Evolutionary conservation across 2,113 vertebrate species (phyloP).

Genomic region (Podiceps cristatus): DNA sequence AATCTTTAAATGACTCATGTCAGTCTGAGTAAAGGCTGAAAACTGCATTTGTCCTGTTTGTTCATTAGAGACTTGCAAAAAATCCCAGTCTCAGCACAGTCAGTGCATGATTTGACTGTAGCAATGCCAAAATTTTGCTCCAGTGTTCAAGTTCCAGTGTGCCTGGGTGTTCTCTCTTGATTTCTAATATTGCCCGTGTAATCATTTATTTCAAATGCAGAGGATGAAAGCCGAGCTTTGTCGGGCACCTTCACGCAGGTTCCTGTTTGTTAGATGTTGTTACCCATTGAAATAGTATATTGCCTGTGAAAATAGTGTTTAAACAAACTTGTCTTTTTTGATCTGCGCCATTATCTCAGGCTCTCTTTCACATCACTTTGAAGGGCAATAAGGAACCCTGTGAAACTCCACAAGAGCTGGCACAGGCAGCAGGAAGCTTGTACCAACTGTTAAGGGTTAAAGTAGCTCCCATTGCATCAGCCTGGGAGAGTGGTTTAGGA

Average conservation of each 20-base stretch:
- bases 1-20: constrained; percentile 4
- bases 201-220: not conserved
- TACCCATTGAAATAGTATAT: not conserved
- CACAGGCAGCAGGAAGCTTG: not conserved
- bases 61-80: not conserved
- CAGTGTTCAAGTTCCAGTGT: not conserved
- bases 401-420: not conserved
- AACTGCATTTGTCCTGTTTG: not conserved
- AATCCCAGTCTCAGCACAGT: not conserved
- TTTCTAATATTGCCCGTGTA: not conserved
- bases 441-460: not conserved
- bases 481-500: not conserved
- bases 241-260: not conserved
- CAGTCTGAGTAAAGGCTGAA: not conserved
- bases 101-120: not conserved
- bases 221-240: not conserved
- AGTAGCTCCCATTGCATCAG: not conserved
- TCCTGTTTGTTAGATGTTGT: not conserved
- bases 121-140: not conserved
- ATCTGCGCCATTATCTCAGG: not conserved
- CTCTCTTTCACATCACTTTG: not conserved
- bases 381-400: not conserved
- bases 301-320: not conserved
- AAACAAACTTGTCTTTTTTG: constrained; percentile 10
- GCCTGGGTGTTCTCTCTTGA: not conserved